Evolutionary conservation across 30 jellyfish, hydroid and myxozoan genomes (phyloP), one percentile per base, ranked within the genome.

Genomic region (Clytia hemisphaerica): DNA sequence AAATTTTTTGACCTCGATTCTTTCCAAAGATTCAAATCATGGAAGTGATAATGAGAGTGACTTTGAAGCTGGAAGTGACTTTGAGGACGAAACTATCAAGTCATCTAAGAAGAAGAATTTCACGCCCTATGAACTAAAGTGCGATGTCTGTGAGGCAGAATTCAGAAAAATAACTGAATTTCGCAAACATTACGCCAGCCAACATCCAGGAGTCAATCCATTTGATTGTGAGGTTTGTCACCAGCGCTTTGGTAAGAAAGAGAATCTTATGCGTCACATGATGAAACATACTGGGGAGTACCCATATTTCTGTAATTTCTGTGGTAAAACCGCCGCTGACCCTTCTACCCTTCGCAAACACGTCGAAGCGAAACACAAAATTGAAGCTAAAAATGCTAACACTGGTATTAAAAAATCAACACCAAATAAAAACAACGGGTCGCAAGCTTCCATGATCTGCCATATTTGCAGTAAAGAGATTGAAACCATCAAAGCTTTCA

Each of bases 311-410:
- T 69, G 81, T 35, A 50, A 49, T 7, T 54, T 45, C 30, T 69
- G 81, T 29, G 73, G 75, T 16, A 69, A 69, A 49, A 71, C 55
- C 3, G 46, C 46, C 59, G 49, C 81, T n/a, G 81, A 69, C 27
- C 81, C 81, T 21, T 69, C 81, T 45, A 71, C 75, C n/a, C 36
- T 69, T 14, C 46, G 49, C 31, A 69, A 69, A 45, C 81, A 69
- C 28, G 58, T 49, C 22, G 25, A 45, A 28, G 28, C 81, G 27
- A 69, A 69, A 32, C 81, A 69, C 31, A 12, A 29, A 25, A 42
- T 18, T 1, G 0, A n/a, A n/a, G n/a, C n/a, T n/a, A n/a, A n/a
- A n/a, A n/a, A n/a, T n/a, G n/a, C n/a, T n/a, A n/a, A n/a, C n/a
- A n/a, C n/a, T n/a, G n/a, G n/a, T n/a, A n/a, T n/a, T n/a, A n/a